A percentile compares a stretch with the other conserved stretches of the same genome.
These are phyloP conservation scores for Pristionchus maxplancki DNA, from an alignment of 2,888 invertebrate species.

Conservation along the genomic window DNA sequence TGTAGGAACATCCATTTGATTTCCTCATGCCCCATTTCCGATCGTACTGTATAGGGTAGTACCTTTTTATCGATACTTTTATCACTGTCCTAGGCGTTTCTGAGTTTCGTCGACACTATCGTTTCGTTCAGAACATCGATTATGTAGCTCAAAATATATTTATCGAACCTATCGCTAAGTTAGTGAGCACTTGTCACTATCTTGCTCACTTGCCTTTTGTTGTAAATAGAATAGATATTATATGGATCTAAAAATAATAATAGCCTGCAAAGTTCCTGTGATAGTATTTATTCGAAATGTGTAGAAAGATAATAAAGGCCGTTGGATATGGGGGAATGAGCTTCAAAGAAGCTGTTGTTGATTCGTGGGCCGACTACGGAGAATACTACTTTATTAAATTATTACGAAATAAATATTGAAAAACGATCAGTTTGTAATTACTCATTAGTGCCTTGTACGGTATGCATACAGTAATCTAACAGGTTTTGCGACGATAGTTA, in stretches of 20 bases:
- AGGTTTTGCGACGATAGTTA: too few relatives aligned
- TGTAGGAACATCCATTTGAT: constrained; percentile 28
- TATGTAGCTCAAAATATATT: not conserved
- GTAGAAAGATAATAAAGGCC: constrained; percentile 26
- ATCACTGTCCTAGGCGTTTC: not conserved
- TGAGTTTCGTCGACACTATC: not conserved
- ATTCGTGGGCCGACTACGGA: not conserved
- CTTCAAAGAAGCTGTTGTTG: not conserved
- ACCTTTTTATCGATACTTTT: not conserved
- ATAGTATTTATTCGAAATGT: constrained; percentile 39
- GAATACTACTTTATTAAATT: not conserved
- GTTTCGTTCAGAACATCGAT: not conserved
- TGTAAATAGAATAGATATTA: constrained; percentile 29
- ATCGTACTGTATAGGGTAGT: constrained; percentile 9
- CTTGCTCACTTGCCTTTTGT: constrained; percentile 10
- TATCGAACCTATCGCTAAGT: not conserved
- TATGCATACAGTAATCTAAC: too few relatives aligned
- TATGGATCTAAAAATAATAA: constrained; percentile 25
- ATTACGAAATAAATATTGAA: too few relatives aligned
- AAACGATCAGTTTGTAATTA: too few relatives aligned
- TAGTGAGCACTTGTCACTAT: not conserved
- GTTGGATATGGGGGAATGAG: not conserved
- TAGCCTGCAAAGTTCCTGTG: constrained; percentile 25
- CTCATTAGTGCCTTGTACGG: too few relatives aligned
- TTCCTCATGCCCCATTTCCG: not conserved